Evolutionary conservation across 2,113 vertebrate genomes (phyloP).

Genomic region (Epinephelus lanceolatus): DNA sequence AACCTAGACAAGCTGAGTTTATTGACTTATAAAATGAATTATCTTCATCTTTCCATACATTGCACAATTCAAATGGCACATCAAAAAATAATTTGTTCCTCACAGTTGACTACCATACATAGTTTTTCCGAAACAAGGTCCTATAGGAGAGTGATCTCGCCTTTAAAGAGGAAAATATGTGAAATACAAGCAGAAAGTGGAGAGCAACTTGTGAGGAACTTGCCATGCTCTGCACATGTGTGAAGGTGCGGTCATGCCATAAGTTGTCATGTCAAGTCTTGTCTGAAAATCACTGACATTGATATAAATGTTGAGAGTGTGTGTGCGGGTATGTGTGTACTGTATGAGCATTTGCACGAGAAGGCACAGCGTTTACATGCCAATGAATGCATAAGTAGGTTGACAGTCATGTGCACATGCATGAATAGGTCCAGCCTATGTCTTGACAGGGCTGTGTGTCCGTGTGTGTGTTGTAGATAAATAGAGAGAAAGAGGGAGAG

Average conservation of each 20-base stretch:
- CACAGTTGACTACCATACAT: too few relatives aligned
- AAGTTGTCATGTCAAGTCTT: not conserved
- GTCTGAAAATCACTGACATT: constrained; percentile 26
- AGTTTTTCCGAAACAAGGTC: too few relatives aligned
- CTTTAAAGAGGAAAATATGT: not conserved
- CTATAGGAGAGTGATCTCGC: too few relatives aligned
- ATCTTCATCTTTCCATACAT: too few relatives aligned
- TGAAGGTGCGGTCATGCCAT: constrained; percentile 2
- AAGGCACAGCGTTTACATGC: constrained; percentile 31
- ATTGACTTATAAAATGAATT: too few relatives aligned
- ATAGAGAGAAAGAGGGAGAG: not conserved
- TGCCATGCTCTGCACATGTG: not conserved
- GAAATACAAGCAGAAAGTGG: not conserved
- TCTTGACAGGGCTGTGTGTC: not conserved
- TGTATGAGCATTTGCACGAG: constrained; percentile 7
- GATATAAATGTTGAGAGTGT: constrained; percentile 12
- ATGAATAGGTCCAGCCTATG: constrained; percentile 30
- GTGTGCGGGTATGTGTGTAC: not conserved
- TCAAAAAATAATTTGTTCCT: too few relatives aligned
- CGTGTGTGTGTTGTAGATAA: not conserved
- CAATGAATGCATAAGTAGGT: constrained; percentile 45
- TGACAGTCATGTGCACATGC: constrained; percentile 61
- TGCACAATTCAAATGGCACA: too few relatives aligned
- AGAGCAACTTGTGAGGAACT: not conserved
- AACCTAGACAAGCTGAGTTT: too few relatives aligned